A percentile compares a stretch with the other conserved stretches of the same genome.
phyloP scores from a whole-genome alignment of 2,888 invertebrate genomes.

The Chrysolina americana region DNA sequence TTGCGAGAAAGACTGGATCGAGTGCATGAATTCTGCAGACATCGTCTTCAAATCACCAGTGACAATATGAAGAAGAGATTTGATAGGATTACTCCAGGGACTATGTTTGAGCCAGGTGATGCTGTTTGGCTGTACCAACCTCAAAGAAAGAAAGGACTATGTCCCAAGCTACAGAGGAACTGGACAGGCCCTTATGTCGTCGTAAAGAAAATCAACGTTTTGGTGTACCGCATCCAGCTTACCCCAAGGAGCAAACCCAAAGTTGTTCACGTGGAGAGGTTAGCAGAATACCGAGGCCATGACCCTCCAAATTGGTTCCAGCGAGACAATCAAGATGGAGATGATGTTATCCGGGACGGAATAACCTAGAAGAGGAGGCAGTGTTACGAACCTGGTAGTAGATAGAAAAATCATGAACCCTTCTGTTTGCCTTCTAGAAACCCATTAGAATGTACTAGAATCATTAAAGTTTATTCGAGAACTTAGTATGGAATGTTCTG shows the following conservation, averaged over 20 bases:
- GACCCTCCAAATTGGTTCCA: too few species aligned
- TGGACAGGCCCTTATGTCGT: neutral
- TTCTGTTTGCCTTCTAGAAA: too few species aligned
- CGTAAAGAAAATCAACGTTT: slow-evolving; percentile 10
- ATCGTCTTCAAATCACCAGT: neutral
- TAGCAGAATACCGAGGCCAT: neutral
- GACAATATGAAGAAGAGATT: slow-evolving; percentile 18
- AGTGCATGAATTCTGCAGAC: slow-evolving; percentile 21
- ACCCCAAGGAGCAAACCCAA: neutral
- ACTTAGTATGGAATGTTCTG: too few species aligned
- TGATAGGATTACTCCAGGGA: neutral
- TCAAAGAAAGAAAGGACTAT: neutral
- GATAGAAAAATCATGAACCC: too few species aligned
- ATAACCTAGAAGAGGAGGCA: neutral
- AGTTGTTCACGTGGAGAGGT: neutral
- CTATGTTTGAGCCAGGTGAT: neutral
- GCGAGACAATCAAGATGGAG: neutral
- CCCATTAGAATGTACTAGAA: too few species aligned
- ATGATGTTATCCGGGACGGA: neutral
- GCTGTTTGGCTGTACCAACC: slow-evolving; percentile 1
- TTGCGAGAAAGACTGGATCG: slow-evolving; percentile 27
- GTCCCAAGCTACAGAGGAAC: neutral
- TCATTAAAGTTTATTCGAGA: too few species aligned
- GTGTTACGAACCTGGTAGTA: neutral
- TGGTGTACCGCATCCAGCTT: slow-evolving; percentile 11